Conservation (phyloP, 2,797 vertebrate species). For the Sarcoramphus papa region DNA sequence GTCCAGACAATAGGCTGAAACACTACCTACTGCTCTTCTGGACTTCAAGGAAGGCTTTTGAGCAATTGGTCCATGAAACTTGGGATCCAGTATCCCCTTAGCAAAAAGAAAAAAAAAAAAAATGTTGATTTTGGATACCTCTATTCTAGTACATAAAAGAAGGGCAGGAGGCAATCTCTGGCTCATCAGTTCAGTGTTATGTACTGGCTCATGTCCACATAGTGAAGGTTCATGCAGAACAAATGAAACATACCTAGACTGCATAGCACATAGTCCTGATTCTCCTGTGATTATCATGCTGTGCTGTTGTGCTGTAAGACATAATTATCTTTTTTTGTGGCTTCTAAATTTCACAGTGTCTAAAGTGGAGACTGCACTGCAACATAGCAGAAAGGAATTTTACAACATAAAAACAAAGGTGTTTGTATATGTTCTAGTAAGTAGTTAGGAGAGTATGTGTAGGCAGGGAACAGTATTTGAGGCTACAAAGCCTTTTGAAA, state of each 20-base stretch:
- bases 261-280: neutral
- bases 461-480: neutral
- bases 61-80: neutral
- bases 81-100: neutral
- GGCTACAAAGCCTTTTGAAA: neutral
- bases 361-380: neutral
- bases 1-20: neutral
- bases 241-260: neutral
- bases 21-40: neutral
- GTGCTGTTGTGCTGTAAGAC: neutral
- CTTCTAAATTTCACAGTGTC: neutral
- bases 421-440: neutral
- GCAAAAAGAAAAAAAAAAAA: neutral
- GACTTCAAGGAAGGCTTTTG: neutral
- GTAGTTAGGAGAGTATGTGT: neutral
- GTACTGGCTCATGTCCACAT: neutral
- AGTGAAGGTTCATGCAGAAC: neutral
- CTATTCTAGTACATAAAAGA: neutral
- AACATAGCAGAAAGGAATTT: neutral
- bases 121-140: neutral
- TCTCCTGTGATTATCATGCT: neutral
- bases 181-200: neutral
- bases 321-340: neutral
- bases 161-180: neutral
- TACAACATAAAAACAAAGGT: neutral